Conservation (phyloP, 2,113 vertebrate species). For the Pontoporia blainvillei region DNA sequence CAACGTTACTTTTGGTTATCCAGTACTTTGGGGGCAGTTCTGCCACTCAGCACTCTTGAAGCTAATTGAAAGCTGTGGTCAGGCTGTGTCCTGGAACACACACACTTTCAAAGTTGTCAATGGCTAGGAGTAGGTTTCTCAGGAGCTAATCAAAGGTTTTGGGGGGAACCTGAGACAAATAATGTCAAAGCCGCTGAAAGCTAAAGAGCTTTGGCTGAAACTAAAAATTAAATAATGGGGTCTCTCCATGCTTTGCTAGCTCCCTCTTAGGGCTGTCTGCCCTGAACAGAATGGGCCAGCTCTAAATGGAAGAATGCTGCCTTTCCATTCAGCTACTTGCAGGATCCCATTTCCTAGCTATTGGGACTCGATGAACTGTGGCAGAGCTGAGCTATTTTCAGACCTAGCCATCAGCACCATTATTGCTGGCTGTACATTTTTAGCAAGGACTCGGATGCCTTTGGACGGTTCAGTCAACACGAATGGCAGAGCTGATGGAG, state of each 20-base stretch:
- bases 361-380: neutral
- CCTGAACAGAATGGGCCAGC: neutral
- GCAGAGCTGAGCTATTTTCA: neutral
- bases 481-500: neutral
- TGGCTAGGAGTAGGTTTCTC: neutral
- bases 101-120: neutral
- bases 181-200: neutral
- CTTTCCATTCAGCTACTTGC: neutral
- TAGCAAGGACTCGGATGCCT: neutral
- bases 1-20: neutral
- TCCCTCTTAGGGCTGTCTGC: neutral
- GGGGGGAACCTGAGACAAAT: neutral
- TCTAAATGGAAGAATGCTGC: neutral
- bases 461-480: rapidly evolving
- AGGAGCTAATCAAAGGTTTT: slow-evolving; percentile 22
- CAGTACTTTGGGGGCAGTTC: rapidly evolving
- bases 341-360: neutral
- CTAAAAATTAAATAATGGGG: slow-evolving; percentile 44
- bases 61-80: slow-evolving; percentile 4
- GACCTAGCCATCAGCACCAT: neutral
- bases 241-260: neutral
- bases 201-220: neutral
- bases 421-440: neutral
- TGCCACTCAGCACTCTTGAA: neutral
- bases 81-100: neutral